Percentiles rank a stretch among this genome's conserved stretches.
Conservation (phyloP, 2,888 invertebrate species). For the Listrodromus nycthemerus region DNA sequence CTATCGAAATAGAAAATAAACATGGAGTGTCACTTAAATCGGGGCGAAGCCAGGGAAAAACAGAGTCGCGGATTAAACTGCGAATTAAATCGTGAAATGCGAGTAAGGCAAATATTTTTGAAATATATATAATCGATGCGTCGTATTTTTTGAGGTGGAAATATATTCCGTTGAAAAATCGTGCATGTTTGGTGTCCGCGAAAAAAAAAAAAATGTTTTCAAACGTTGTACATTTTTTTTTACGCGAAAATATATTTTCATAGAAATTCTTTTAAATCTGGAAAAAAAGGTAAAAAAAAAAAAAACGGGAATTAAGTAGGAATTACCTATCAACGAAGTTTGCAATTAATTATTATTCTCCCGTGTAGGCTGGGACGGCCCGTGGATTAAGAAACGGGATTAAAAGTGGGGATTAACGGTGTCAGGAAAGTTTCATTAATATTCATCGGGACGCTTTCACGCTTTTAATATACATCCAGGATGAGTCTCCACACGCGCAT, state of each 20-base stretch:
- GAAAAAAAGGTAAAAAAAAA: not conserved
- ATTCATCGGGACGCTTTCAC: slow-evolving; percentile 55
- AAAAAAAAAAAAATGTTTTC: too few species aligned
- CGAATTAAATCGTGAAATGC: too few species aligned
- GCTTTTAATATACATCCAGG: slow-evolving; percentile 54
- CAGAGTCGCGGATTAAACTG: too few species aligned
- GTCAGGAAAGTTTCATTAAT: slow-evolving; percentile 53
- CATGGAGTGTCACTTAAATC: not conserved
- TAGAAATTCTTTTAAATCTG: not conserved
- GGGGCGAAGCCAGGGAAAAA: not conserved
- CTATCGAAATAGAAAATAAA: not conserved
- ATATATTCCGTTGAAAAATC: too few species aligned
- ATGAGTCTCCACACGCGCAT: slow-evolving; percentile 37
- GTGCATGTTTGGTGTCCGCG: too few species aligned
- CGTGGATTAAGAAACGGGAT: slow-evolving; percentile 54
- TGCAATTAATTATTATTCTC: not conserved
- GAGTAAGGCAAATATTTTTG: too few species aligned
- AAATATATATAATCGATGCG: too few species aligned
- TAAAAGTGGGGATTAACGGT: slow-evolving; percentile 40
- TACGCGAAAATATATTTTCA: too few species aligned
- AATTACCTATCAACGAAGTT: not conserved
- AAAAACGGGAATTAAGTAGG: not conserved
- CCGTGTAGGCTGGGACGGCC: not conserved
- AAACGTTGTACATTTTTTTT: too few species aligned
- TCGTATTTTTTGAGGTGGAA: too few species aligned